These are phyloP conservation scores for Chelonia mydas DNA, from an alignment of 2,797 vertebrate species.

Conservation along the genomic window DNA sequence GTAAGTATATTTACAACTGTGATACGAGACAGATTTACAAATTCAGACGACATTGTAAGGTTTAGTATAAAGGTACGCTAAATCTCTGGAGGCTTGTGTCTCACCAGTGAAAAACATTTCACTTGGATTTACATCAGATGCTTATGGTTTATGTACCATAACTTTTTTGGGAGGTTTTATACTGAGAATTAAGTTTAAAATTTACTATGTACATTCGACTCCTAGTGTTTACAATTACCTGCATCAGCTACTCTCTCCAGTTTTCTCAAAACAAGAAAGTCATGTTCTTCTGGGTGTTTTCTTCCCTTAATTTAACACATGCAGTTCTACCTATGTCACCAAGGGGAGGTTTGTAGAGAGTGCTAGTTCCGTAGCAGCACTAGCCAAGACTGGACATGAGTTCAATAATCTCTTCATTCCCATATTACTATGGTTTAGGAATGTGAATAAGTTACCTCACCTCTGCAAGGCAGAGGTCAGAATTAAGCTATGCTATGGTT, in stretches of 20 bases:
- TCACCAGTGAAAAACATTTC: not conserved
- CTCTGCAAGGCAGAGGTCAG: not conserved
- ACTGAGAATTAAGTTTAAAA: not conserved
- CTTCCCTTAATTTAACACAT: not conserved
- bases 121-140: not conserved
- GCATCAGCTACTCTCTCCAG: not conserved
- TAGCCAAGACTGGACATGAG: not conserved
- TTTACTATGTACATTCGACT: not conserved
- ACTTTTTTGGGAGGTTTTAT: not conserved
- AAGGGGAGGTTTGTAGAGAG: not conserved
- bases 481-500: fast-evolving
- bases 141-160: not conserved
- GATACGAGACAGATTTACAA: constrained; percentile 10
- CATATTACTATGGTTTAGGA: not conserved
- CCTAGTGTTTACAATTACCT: not conserved
- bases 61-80: not conserved
- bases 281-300: not conserved
- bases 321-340: not conserved
- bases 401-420: not conserved
- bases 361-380: not conserved
- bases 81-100: not conserved
- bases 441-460: not conserved
- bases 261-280: not conserved
- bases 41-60: constrained; percentile 36
- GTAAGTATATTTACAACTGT: constrained; percentile 20